Percentiles rank a stretch among this genome's conserved stretches.
phyloP scores from a whole-genome alignment of 2,888 invertebrate species.

The Stegana nigrithorax region DNA sequence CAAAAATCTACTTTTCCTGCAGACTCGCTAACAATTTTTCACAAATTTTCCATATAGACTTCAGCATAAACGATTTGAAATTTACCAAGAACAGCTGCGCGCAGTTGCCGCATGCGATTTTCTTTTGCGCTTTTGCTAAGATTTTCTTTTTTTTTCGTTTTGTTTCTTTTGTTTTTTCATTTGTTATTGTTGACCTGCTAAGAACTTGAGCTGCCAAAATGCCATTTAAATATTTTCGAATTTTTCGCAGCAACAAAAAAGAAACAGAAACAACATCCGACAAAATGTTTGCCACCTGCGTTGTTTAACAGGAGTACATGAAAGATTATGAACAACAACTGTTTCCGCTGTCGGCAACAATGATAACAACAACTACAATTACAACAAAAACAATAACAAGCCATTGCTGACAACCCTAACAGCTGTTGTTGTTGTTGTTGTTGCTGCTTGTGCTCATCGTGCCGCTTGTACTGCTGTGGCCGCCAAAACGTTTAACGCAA shows the following conservation, averaged over 20 bases:
- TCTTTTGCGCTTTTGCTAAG: neutral
- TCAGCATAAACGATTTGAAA: too few relatives aligned
- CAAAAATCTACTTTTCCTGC: too few relatives aligned
- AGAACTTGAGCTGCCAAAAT: constrained; percentile 10
- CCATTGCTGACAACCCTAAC: neutral
- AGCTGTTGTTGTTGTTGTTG: too few relatives aligned
- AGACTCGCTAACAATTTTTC: too few relatives aligned
- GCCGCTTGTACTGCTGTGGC: too few relatives aligned
- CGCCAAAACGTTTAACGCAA: too few relatives aligned
- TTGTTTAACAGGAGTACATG: constrained; percentile 1
- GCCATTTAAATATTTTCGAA: constrained; percentile 13
- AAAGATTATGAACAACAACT: constrained; percentile 20
- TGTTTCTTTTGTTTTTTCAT: neutral
- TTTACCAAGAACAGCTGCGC: neutral
- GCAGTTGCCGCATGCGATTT: neutral
- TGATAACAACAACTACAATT: constrained; percentile 15
- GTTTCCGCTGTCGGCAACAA: constrained; percentile 13
- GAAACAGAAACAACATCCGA: neutral
- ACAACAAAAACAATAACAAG: constrained; percentile 10
- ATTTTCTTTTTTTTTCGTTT: neutral
- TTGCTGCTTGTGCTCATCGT: too few relatives aligned
- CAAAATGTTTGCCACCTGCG: constrained; percentile 3
- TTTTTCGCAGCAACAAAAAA: neutral
- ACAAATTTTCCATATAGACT: too few relatives aligned
- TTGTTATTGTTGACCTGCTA: neutral